These are phyloP conservation scores for Monopis laevigella DNA, from an alignment of 2,888 invertebrate genomes.

Conservation along the genomic window DNA sequence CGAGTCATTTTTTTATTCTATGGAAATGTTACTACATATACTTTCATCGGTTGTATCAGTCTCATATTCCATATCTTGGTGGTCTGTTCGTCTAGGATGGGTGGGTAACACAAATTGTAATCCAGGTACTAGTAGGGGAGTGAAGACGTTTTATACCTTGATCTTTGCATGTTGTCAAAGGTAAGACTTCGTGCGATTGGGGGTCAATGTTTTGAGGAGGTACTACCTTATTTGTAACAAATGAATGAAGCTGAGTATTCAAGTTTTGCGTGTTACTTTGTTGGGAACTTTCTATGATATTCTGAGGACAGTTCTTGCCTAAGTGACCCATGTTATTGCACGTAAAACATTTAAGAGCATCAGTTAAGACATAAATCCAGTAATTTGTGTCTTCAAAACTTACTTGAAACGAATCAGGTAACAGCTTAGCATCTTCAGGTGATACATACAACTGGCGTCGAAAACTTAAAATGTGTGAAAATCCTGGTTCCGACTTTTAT, in stretches of 20 bases:
- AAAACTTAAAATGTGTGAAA: constrained; percentile 9
- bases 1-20: neutral
- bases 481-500: constrained; percentile 2
- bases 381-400: constrained; percentile 17
- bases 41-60: constrained; percentile 8
- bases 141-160: no score
- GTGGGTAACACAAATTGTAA: no score
- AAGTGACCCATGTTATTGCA: constrained; percentile 16
- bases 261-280: no score
- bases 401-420: constrained; percentile 16
- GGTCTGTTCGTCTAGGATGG: no score
- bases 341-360: constrained; percentile 15
- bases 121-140: no score
- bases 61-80: no score
- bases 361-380: constrained; percentile 16
- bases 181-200: no score
- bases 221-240: no score
- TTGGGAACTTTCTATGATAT: no score
- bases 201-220: no score
- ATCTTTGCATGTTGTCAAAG: no score
- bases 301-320: constrained; percentile 15
- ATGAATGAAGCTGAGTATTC: no score
- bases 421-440: constrained; percentile 13
- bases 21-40: neutral
- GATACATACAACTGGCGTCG: constrained; percentile 13